Percentiles rank a stretch among this genome's conserved stretches.
phyloP scores from a whole-genome alignment of 2,888 invertebrate genomes.

The Myopa tessellatipennis region DNA sequence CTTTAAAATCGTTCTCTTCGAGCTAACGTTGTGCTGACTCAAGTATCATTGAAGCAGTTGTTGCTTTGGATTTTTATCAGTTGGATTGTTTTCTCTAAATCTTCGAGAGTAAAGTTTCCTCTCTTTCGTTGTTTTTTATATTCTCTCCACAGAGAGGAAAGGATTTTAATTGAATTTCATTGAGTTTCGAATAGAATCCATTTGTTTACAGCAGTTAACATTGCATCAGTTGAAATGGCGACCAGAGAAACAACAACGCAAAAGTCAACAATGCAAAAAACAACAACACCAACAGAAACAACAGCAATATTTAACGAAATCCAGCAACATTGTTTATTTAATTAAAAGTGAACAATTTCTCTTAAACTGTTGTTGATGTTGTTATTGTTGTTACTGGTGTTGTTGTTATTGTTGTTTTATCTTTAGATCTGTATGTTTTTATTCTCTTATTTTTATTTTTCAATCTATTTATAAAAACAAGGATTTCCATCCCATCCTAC shows the following conservation, averaged over 20 bases:
- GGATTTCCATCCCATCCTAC: not conserved
- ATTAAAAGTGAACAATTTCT: slow-evolving; percentile 30
- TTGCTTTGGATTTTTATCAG: too few relatives aligned
- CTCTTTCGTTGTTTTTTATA: not conserved
- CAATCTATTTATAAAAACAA: not conserved
- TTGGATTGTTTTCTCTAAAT: not conserved
- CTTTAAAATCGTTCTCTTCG: too few relatives aligned
- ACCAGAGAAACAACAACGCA: not conserved
- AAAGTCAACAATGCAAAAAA: not conserved
- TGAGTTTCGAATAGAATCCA: slow-evolving; percentile 12
- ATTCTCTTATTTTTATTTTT: not conserved
- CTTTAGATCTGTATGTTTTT: not conserved
- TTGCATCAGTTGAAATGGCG: not conserved
- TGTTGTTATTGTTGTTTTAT: not conserved
- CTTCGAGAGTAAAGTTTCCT: not conserved
- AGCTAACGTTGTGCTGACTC: not conserved
- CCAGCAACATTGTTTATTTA: slow-evolving; percentile 27
- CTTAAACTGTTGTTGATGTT: not conserved
- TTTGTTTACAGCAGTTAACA: slow-evolving; percentile 6
- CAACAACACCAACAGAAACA: not conserved
- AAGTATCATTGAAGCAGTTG: too few relatives aligned
- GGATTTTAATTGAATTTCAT: slow-evolving; percentile 33
- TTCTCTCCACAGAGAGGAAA: not conserved
- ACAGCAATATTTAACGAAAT: not conserved
- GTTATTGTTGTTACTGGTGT: not conserved